Evolutionary conservation across 2,113 vertebrate genomes (phyloP).

Genomic region (Zapus hudsonius): DNA sequence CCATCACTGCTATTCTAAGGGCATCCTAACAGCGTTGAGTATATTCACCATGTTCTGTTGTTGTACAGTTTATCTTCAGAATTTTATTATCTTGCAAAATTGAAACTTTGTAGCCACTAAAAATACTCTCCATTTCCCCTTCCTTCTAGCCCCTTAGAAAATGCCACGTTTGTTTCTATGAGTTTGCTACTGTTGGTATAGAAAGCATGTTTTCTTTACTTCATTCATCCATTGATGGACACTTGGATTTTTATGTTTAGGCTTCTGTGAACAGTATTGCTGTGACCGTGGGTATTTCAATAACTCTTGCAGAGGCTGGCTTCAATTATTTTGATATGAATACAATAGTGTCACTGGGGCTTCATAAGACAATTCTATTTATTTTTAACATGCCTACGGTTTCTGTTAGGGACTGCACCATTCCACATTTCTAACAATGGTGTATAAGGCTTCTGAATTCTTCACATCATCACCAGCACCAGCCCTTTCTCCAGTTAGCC

Average conservation of each 20-base stretch:
- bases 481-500: too few species aligned
- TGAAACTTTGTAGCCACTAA: neutral
- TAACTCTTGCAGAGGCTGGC: neutral
- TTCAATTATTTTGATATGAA: neutral
- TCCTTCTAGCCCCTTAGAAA: too few species aligned
- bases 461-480: neutral
- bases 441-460: neutral
- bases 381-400: too few species aligned
- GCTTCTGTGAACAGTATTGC: neutral
- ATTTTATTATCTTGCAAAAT: neutral
- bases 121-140: too few species aligned
- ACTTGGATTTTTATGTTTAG: neutral
- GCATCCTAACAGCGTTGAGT: neutral
- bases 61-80: neutral
- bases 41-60: neutral
- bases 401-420: neutral
- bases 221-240: neutral
- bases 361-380: neutral
- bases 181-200: neutral
- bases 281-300: neutral
- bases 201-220: too few species aligned
- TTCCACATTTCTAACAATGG: neutral
- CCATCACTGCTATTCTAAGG: neutral
- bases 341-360: neutral
- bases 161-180: neutral